Conservation (phyloP, 2,888 invertebrate genomes). For the Encarsia formosa region DNA sequence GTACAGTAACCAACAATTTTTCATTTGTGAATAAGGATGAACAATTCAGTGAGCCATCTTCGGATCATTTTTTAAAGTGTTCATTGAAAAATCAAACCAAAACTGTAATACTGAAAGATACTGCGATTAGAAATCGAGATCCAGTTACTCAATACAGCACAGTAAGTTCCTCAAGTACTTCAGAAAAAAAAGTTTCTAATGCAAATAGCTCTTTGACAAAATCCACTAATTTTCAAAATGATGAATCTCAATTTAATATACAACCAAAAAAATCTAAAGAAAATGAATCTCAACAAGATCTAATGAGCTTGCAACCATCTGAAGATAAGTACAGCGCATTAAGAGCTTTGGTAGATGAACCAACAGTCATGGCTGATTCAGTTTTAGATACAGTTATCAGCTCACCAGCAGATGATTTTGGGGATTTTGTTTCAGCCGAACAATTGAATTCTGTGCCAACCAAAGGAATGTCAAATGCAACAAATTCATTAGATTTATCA, state of each 20-base stretch:
- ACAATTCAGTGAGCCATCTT: constrained; percentile 29
- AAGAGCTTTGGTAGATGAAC: constrained; percentile 46
- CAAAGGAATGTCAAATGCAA: constrained; percentile 17
- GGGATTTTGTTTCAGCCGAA: constrained; percentile 52
- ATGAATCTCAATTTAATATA: constrained; percentile 17
- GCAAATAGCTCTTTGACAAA: constrained; percentile 9
- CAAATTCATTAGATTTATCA: constrained; percentile 36
- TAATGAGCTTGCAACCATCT: constrained; percentile 45
- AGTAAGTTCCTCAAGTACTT: constrained; percentile 13
- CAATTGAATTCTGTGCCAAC: constrained; percentile 29
- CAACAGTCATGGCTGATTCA: constrained; percentile 21
- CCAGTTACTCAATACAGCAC: constrained; percentile 24
- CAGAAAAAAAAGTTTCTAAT: constrained; percentile 21
- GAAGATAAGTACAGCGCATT: constrained; percentile 54
- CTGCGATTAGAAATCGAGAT: constrained; percentile 44
- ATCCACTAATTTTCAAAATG: constrained; percentile 12
- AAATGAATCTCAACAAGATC: constrained; percentile 35
- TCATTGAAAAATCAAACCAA: constrained; percentile 44
- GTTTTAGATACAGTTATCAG: constrained; percentile 20
- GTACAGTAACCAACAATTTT: constrained; percentile 9
- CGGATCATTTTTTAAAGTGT: constrained; percentile 47
- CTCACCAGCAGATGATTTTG: constrained; percentile 49
- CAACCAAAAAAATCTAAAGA: constrained; percentile 24
- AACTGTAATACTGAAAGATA: constrained; percentile 48
- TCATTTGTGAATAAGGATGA: constrained; percentile 26